Evolutionary conservation across 2,797 vertebrate species (phyloP).

Genomic region (Pangasius sanitwongsei): DNA sequence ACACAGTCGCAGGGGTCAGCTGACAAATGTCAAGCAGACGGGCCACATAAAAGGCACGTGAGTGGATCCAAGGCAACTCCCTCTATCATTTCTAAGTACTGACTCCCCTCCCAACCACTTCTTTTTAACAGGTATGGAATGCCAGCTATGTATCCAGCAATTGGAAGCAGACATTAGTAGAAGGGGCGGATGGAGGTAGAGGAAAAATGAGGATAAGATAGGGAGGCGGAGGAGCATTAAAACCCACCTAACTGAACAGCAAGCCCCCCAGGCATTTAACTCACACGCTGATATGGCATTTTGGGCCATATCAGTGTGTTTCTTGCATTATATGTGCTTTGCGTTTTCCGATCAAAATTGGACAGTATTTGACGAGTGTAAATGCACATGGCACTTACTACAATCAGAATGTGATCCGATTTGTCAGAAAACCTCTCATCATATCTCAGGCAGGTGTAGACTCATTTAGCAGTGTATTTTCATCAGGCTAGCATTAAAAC

Average conservation of each 20-base stretch:
- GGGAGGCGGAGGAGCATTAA: background rate
- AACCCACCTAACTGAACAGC: background rate
- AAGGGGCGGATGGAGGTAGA: background rate
- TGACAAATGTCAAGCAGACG: conserved; percentile 51
- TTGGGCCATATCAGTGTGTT: background rate
- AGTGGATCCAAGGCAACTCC: conserved; percentile 47
- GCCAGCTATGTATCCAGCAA: conserved; percentile 46
- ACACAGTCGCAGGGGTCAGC: conserved; percentile 51
- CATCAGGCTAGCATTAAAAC: background rate
- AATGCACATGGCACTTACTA: background rate
- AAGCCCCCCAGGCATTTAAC: background rate
- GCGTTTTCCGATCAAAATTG: background rate
- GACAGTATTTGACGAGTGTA: background rate
- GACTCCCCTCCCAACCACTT: conserved; percentile 12
- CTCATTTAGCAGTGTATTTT: background rate
- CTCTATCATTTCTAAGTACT: conserved; percentile 49
- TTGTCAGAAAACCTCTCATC: background rate
- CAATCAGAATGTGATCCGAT: background rate
- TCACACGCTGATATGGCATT: background rate
- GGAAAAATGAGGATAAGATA: background rate
- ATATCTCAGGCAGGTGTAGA: background rate
- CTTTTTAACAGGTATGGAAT: conserved; percentile 53
- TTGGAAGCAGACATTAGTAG: conserved; percentile 49
- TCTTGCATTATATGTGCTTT: background rate
- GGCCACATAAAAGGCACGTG: conserved; percentile 52